A percentile compares a stretch with the other conserved stretches of the same genome.
These are phyloP conservation scores for Tylochromis polylepis DNA, from an alignment of 2,113 vertebrate genomes.

Conservation along the genomic window DNA sequence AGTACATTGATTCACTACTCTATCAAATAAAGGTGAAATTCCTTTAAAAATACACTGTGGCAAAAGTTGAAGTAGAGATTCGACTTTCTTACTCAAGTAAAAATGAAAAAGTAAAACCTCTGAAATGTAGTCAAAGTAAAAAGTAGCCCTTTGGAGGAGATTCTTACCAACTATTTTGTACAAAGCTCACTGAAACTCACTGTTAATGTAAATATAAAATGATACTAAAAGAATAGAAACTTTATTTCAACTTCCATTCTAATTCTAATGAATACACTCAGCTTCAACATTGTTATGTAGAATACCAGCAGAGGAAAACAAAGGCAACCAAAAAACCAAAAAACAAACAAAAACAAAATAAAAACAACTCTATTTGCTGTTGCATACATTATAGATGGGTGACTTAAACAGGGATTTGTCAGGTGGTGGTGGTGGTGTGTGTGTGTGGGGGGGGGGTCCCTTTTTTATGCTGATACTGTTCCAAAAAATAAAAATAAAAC, in stretches of 20 bases:
- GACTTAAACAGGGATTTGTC: neutral
- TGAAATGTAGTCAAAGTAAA: neutral
- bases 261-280: neutral
- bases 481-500: no score
- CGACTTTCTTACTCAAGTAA: neutral
- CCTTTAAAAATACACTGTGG: neutral
- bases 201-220: neutral
- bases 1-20: neutral
- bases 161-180: neutral
- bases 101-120: neutral
- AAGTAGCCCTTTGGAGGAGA: neutral
- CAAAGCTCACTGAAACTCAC: neutral
- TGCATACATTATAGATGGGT: neutral
- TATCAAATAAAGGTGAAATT: neutral
- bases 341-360: neutral
- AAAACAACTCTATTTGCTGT: neutral
- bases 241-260: neutral
- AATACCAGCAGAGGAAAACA: neutral
- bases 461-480: no score
- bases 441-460: no score
- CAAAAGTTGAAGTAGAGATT: neutral
- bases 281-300: neutral
- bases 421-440: no score
- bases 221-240: neutral
- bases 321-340: neutral